phyloP scores from a whole-genome alignment of 1,140 invertebrate genomes.

The Drosophila orosa region DNA sequence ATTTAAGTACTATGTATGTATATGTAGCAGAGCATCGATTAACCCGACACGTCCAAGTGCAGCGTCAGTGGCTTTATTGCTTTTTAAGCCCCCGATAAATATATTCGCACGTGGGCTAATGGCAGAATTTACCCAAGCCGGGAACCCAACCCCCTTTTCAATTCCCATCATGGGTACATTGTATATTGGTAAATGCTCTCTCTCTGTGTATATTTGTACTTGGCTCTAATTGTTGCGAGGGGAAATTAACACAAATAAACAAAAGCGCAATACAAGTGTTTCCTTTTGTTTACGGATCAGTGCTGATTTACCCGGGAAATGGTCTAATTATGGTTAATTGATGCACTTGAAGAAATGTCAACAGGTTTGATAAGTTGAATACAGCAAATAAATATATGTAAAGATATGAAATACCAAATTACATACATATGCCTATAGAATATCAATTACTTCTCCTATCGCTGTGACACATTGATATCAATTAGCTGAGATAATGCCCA shows the following conservation, averaged over 20 bases:
- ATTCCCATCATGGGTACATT: background rate
- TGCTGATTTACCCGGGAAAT: constrained; percentile 21
- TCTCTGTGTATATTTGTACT: constrained; percentile 1
- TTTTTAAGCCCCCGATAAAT: constrained; percentile 25
- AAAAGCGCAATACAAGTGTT: constrained; percentile 23
- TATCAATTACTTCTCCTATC: constrained; percentile 4
- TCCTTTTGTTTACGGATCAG: constrained; percentile 20
- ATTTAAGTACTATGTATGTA: background rate
- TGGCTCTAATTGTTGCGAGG: constrained; percentile 30
- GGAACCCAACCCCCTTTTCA: background rate
- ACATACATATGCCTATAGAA: background rate
- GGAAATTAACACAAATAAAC: constrained; percentile 28
- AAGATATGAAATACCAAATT: background rate
- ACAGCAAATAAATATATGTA: background rate
- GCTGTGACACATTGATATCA: constrained; percentile 2
- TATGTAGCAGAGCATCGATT: background rate
- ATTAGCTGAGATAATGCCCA: background rate
- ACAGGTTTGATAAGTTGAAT: background rate
- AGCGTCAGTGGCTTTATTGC: constrained; percentile 17
- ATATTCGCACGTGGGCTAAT: constrained; percentile 14
- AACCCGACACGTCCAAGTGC: constrained; percentile 9
- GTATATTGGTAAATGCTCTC: background rate
- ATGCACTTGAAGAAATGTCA: constrained; percentile 1
- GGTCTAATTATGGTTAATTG: constrained; percentile 21
- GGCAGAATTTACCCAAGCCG: background rate